Evolutionary conservation across 2,797 vertebrate species (phyloP).

Genomic region (Acrocephalus scirpaceus): DNA sequence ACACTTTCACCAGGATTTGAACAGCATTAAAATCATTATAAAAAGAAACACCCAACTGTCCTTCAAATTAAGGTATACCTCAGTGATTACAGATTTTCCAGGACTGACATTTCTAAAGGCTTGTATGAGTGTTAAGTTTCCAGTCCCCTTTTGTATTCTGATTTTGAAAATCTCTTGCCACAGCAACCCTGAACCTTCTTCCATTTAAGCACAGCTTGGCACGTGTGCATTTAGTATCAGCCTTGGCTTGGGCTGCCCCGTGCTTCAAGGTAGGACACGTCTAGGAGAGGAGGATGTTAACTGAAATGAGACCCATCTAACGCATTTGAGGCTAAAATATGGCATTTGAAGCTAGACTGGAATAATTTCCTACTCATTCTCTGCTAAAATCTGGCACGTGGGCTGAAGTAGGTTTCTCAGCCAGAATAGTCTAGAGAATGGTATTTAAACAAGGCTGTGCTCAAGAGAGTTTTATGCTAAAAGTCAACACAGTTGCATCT

Average conservation of each 20-base stretch:
- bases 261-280: background rate
- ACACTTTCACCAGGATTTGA: background rate
- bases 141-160: background rate
- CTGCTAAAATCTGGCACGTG: slow-evolving; percentile 9
- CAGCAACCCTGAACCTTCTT: background rate
- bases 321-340: background rate
- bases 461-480: background rate
- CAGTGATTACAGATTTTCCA: background rate
- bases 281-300: background rate
- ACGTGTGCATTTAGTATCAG: background rate
- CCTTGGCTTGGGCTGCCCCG: background rate
- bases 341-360: background rate
- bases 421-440: slow-evolving; percentile 31
- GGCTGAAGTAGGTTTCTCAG: slow-evolving; percentile 22
- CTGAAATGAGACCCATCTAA: background rate
- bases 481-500: background rate
- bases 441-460: slow-evolving; percentile 25
- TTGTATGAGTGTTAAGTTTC: background rate
- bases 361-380: background rate
- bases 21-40: background rate
- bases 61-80: background rate
- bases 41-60: background rate
- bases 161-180: background rate
- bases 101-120: background rate
- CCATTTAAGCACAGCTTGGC: background rate